phyloP scores from a whole-genome alignment of 2,888 invertebrate genomes.

The Nomada ferruginata region DNA sequence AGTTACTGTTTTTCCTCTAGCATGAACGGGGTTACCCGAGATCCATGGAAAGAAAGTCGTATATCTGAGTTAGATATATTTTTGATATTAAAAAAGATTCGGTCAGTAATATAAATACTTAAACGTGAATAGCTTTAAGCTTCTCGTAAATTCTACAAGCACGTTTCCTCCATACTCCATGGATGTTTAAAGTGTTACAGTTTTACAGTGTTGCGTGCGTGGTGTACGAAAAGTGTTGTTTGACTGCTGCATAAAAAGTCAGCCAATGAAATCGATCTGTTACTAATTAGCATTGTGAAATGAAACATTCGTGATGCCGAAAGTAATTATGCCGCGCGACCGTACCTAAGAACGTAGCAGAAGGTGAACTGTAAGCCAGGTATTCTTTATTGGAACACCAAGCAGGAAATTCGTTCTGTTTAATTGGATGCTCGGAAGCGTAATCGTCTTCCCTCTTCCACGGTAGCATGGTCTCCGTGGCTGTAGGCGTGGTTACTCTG shows the following conservation, averaged over 20 bases:
- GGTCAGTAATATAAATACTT: not conserved
- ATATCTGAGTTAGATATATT: not conserved
- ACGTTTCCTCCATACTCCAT: not conserved
- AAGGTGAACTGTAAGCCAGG: constrained; percentile 95
- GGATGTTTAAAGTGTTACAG: not conserved
- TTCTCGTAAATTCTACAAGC: not conserved
- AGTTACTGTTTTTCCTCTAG: too few species aligned
- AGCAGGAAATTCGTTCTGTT: constrained; percentile 95
- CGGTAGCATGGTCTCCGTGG: constrained; percentile 95
- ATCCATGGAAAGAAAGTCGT: constrained; percentile 19
- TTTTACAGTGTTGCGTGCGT: not conserved
- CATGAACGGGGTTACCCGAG: constrained; percentile 42
- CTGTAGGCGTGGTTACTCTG: constrained; percentile 93
- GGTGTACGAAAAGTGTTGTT: not conserved
- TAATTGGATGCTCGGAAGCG: constrained; percentile 87
- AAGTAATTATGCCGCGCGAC: not conserved
- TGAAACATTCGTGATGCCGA: not conserved
- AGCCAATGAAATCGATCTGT: constrained; percentile 30
- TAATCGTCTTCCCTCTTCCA: constrained; percentile 95
- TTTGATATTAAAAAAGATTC: not conserved
- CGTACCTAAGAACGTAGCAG: constrained; percentile 95
- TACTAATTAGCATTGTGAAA: not conserved
- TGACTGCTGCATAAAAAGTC: not conserved
- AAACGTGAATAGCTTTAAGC: not conserved
- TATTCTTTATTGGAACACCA: constrained; percentile 98